Base-by-base conservation (phyloP, 2,113 vertebrate species). In the Chloroceryle aenea region DNA sequence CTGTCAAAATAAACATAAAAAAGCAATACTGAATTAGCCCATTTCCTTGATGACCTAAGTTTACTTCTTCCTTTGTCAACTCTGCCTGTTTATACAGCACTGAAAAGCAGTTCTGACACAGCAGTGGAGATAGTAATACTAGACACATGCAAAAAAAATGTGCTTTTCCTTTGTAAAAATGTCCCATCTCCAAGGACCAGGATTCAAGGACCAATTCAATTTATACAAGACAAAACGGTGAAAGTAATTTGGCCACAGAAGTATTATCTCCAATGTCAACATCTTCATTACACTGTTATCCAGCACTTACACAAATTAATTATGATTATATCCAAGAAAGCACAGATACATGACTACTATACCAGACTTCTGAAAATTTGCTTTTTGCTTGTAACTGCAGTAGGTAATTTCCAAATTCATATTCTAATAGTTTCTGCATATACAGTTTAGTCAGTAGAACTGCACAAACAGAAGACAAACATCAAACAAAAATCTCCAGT, bases 1-100 rank as follows among this genome's bases (percentile, higher is more conserved):
- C 32, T 81, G 29, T 77, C 59, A 93, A 90, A 86, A 58, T 55
- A 75, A 74, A 89, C 55, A 75, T 86, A 84, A 95, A 87, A 50
- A 93, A 84, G 52, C 29, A 61, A 38, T 29, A 79, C 19, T 53
- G n/a, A 83, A 80, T 62, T 74, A 80, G 18, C 6, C 26, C 7
- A 4, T 85, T 75, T 89, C 56, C 68, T 82, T 20, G n/a, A 52
- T 82, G 27, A 66, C 62, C 71, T 82, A 67, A 68, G 29, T 86
- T 96, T 62, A 48, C 26, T 67, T 79, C 62, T 85, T 73, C 36
- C 36, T 84, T 84, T 92, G 38, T 86, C 22, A 67, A 38, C 26
- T 80, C 47, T 69, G 11, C 11, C 63, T 55, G 11, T 45, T 80
- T 88, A 45, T 10, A 59, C 18, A 84, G 32, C 12, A 30, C 7